These are phyloP conservation scores for Myanophis thanlyinensis DNA, from an alignment of 2,113 vertebrate species.

Conservation along the genomic window DNA sequence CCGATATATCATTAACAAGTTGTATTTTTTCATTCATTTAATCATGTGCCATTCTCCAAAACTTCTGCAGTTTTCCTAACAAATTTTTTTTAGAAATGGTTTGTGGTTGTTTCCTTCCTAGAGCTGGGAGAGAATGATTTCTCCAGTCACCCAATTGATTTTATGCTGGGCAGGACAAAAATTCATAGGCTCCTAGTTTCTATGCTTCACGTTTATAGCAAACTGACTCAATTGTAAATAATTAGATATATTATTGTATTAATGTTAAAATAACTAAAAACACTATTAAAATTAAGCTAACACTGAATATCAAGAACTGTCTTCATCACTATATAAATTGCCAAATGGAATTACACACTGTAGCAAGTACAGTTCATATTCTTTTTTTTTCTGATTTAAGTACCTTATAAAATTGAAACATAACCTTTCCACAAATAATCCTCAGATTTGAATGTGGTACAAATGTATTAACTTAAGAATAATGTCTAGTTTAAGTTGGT, in stretches of 20 bases:
- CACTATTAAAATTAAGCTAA: not conserved
- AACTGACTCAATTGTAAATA: not conserved
- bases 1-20: not conserved
- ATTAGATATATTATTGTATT: not conserved
- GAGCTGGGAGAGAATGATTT: not conserved
- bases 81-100: not conserved
- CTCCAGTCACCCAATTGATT: not conserved
- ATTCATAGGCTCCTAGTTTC: not conserved
- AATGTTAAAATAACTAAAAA: not conserved
- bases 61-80: not conserved
- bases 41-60: not conserved
- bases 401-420: not conserved
- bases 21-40: not conserved
- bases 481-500: not conserved
- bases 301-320: not conserved
- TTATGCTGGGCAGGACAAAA: not conserved
- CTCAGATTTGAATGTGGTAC: not conserved
- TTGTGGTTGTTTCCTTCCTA: not conserved
- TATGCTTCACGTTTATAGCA: not conserved
- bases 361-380: not conserved
- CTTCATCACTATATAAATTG: not conserved
- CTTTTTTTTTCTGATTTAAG: not conserved
- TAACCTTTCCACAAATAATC: not conserved
- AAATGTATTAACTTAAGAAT: not conserved
- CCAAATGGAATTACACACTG: not conserved